These are phyloP conservation scores for Hydrozoanthus gracilis DNA, from an alignment of 92 coral and sea anemone species.

Conservation along the genomic window DNA sequence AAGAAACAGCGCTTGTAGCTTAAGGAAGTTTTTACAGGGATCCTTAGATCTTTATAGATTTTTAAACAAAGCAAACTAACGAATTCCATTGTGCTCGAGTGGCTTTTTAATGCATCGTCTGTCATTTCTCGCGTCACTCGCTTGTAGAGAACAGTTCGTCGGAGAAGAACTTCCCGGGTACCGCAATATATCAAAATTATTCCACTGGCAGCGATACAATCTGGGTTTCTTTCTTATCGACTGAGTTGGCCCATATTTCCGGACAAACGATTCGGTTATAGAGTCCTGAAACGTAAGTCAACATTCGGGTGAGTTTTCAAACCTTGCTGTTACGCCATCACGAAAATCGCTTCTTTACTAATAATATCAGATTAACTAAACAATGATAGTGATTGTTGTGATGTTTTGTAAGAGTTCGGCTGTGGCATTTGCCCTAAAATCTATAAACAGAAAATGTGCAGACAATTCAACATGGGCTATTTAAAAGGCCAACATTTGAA, in stretches of 20 bases:
- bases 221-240: conserved; percentile 4
- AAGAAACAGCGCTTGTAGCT: neutral
- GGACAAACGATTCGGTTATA: neutral
- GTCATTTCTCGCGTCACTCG: conserved; percentile 8
- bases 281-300: neutral
- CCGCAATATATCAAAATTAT: neutral
- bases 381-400: conserved; percentile 12
- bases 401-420: conserved; percentile 18
- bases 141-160: neutral
- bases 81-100: neutral
- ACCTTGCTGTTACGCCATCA: neutral
- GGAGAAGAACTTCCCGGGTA: too few relatives aligned
- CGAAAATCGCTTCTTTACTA: neutral
- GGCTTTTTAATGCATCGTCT: conserved; percentile 7
- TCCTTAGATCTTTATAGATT: neutral
- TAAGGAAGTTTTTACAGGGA: neutral
- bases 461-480: neutral
- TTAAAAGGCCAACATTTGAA: too few relatives aligned
- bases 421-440: neutral
- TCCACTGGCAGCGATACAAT: neutral
- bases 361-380: conserved; percentile 21
- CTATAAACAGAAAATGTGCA: conserved; percentile 22
- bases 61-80: conserved; percentile 16
- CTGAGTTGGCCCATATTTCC: neutral
- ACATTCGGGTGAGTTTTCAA: conserved; percentile 38